Percentiles rank a stretch among this genome's conserved stretches.
phyloP scores from a whole-genome alignment of 1,140 invertebrate genomes.

The Colletes gigas region DNA sequence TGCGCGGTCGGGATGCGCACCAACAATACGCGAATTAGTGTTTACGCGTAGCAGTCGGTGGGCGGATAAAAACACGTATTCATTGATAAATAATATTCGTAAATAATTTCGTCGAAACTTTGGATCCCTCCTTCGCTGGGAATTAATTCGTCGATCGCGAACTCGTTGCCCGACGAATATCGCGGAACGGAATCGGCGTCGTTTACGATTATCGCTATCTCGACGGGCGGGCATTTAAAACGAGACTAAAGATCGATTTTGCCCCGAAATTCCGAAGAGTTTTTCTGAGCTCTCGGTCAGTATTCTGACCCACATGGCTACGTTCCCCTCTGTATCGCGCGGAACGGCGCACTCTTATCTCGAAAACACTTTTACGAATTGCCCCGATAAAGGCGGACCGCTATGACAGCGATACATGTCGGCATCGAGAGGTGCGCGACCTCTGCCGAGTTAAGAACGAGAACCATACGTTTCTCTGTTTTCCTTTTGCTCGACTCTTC shows the following conservation, averaged over 20 bases:
- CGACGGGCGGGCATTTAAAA: neutral
- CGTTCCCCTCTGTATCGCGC: neutral
- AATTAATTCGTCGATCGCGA: neutral
- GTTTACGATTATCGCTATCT: neutral
- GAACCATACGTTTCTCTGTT: neutral
- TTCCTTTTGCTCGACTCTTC: neutral
- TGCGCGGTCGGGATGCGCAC: no score
- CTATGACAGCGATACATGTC: conserved; percentile 12
- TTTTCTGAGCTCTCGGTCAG: neutral
- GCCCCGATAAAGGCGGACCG: conserved; percentile 6
- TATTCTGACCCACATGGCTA: neutral
- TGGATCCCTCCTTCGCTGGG: no score
- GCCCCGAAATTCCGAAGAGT: neutral
- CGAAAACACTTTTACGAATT: conserved; percentile 21
- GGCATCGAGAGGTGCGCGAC: conserved; percentile 14
- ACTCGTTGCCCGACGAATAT: no score
- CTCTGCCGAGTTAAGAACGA: conserved; percentile 8
- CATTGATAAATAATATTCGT: no score
- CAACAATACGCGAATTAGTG: no score
- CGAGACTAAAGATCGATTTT: neutral
- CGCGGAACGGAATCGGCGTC: neutral
- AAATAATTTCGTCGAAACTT: no score
- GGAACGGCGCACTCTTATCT: conserved; percentile 24
- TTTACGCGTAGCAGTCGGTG: no score
- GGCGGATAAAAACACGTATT: no score